Evolutionary conservation across 2,797 vertebrate genomes (phyloP).

Genomic region (Phalanger gymnotis): DNA sequence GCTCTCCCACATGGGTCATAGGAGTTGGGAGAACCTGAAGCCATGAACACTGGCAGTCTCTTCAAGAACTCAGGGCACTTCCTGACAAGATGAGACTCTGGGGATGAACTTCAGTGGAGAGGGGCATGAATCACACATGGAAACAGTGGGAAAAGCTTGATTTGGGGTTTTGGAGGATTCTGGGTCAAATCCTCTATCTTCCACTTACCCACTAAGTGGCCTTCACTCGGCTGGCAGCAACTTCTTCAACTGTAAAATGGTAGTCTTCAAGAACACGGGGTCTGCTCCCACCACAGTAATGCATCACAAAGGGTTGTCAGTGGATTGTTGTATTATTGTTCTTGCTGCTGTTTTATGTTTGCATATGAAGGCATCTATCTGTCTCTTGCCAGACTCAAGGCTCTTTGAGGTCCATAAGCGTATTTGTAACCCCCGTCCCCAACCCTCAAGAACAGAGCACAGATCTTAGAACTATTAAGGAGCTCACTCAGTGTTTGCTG

Average conservation of each 20-base stretch:
- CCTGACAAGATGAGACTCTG: not conserved
- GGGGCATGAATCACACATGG: not conserved
- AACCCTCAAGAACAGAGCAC: not conserved
- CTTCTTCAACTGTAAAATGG: not conserved
- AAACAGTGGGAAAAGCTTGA: not conserved
- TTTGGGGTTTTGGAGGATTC: not conserved
- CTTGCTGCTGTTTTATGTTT: not conserved
- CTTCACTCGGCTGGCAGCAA: not conserved
- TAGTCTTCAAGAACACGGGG: not conserved
- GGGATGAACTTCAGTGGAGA: not conserved
- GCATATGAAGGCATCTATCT: not conserved
- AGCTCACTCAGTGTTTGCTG: not conserved
- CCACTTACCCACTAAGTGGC: not conserved
- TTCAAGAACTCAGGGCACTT: not conserved
- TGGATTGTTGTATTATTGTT: not conserved
- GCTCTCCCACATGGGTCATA: not conserved
- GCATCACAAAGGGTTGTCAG: not conserved
- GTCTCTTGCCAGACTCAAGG: not conserved
- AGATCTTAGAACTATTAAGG: not conserved
- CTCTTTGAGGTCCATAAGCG: not conserved
- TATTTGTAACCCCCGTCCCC: not conserved
- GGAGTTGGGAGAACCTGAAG: not conserved
- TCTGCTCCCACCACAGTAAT: not conserved
- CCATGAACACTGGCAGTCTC: not conserved
- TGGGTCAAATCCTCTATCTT: not conserved